Percentiles rank a stretch among this genome's conserved stretches.
These are phyloP conservation scores for Dynastes grantii DNA, from an alignment of 2,888 invertebrate species.

Conservation along the genomic window DNA sequence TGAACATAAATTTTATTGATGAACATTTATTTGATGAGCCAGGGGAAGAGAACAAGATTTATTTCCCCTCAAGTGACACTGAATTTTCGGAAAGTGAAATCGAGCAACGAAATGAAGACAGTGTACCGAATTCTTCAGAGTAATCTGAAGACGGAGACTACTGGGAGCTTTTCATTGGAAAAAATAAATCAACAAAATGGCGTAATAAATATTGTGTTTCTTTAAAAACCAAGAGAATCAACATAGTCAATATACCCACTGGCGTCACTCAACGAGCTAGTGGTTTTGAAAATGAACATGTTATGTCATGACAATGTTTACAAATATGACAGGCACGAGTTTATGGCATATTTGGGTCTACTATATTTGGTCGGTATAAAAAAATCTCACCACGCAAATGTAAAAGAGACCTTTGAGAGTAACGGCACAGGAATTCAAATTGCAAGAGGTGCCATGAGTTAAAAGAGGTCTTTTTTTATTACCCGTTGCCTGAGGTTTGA, in stretches of 20 bases:
- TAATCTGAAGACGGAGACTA: slow-evolving; percentile 19
- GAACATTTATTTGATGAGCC: not conserved
- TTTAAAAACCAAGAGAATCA: not conserved
- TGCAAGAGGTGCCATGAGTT: not conserved
- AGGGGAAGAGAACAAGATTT: too few species aligned
- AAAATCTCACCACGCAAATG: not conserved
- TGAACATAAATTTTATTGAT: not conserved
- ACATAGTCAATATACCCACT: not conserved
- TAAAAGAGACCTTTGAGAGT: not conserved
- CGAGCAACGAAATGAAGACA: not conserved
- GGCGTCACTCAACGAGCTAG: slow-evolving; percentile 1
- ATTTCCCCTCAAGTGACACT: too few species aligned
- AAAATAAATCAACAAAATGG: slow-evolving; percentile 42
- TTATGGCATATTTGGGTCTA: not conserved
- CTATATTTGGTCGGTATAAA: not conserved
- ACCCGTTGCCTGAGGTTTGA: not conserved
- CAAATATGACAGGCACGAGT: not conserved
- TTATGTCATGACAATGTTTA: too few species aligned
- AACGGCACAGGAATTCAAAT: not conserved
- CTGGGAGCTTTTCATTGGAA: not conserved
- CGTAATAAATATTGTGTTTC: slow-evolving; percentile 16
- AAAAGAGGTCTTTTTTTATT: not conserved
- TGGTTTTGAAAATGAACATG: slow-evolving; percentile 40
- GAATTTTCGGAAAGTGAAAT: too few species aligned
- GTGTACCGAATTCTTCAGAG: slow-evolving; percentile 4